Conservation (phyloP, 2,113 vertebrate species). For the Trematocara marginatum region DNA sequence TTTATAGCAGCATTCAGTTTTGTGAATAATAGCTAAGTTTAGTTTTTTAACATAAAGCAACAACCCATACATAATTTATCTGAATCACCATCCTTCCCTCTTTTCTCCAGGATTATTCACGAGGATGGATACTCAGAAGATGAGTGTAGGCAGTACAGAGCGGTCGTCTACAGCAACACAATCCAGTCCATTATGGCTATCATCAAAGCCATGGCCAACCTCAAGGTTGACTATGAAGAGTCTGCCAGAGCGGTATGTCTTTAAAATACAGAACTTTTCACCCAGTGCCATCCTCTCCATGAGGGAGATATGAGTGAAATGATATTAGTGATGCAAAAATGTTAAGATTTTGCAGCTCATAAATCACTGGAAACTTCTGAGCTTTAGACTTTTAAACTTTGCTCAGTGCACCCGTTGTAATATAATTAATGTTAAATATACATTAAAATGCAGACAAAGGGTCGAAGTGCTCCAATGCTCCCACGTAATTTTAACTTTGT, state of each 20-base stretch:
- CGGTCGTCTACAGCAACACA: slow-evolving; percentile 97
- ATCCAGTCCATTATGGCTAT: slow-evolving; percentile 99
- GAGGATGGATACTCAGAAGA: slow-evolving; percentile 97
- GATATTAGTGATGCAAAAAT: neutral
- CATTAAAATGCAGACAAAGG: neutral
- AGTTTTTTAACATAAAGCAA: neutral
- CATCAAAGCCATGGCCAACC: slow-evolving; percentile 92
- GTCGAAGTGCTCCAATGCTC: neutral
- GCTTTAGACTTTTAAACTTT: neutral
- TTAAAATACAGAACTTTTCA: neutral
- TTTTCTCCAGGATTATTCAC: slow-evolving; percentile 85
- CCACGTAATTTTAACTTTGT: neutral
- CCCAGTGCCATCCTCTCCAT: neutral
- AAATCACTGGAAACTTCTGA: neutral
- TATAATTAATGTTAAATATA: neutral
- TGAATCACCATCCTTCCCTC: neutral
- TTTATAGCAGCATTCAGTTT: neutral
- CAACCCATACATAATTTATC: neutral
- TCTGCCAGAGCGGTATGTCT: slow-evolving; percentile 78
- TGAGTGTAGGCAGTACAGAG: slow-evolving; percentile 95
- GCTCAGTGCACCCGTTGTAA: neutral
- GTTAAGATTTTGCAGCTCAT: neutral
- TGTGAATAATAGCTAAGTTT: neutral
- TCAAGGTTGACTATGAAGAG: slow-evolving; percentile 94
- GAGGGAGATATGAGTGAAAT: neutral